Evolutionary conservation across 2,888 invertebrate genomes (phyloP).

Genomic region (Epiperipatus broadwayi): DNA sequence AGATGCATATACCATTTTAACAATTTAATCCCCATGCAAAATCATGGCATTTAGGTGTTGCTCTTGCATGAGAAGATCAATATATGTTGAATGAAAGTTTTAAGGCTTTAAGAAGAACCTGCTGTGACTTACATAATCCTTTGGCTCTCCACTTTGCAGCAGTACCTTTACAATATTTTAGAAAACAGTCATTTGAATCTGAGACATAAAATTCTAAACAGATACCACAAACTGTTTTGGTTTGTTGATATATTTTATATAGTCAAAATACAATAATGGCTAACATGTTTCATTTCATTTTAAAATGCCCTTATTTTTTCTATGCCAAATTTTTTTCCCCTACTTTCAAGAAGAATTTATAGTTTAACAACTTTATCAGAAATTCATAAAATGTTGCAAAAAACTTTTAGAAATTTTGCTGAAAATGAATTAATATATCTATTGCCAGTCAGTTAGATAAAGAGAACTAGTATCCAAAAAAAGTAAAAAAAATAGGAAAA

Average conservation of each 20-base stretch:
- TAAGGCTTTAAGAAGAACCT: slow-evolving; percentile 23
- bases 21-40: slow-evolving; percentile 23
- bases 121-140: slow-evolving; percentile 23
- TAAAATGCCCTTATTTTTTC: no score
- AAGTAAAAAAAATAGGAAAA: slow-evolving; percentile 68
- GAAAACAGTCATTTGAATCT: no score
- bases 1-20: slow-evolving; percentile 22
- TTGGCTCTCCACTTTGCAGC: slow-evolving; percentile 26
- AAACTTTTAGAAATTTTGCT: slow-evolving; percentile 76
- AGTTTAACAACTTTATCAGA: no score
- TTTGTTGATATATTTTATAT: no score
- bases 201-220: slow-evolving; percentile 18
- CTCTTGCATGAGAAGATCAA: slow-evolving; percentile 30
- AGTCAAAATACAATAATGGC: no score
- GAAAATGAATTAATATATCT: slow-evolving; percentile 69
- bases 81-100: slow-evolving; percentile 26
- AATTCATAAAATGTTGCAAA: slow-evolving; percentile 72
- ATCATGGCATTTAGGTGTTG: slow-evolving; percentile 29
- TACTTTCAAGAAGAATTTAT: no score
- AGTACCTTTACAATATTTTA: slow-evolving; percentile 24
- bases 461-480: slow-evolving; percentile 56
- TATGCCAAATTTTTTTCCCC: no score
- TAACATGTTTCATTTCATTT: no score
- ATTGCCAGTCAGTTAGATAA: slow-evolving; percentile 63
- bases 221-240: slow-evolving; percentile 20